Base-by-base conservation (phyloP, 2,888 invertebrate species). In the Plebejus argus region DNA sequence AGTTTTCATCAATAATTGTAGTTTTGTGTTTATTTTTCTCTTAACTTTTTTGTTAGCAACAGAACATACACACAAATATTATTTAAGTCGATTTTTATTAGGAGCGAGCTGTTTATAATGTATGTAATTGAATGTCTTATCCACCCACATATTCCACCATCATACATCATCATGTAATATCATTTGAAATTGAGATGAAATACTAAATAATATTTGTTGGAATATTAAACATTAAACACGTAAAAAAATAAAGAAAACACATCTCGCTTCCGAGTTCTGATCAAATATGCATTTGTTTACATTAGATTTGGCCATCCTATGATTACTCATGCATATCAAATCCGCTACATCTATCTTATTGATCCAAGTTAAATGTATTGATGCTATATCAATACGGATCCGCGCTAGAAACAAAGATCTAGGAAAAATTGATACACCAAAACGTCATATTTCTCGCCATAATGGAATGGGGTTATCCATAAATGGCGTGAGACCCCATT, bases 301-400 rank as follows among this genome's bases (percentile, higher is more conserved):
- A 39, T 71, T 71, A 71, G 20, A 71, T 71, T 39, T 12, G 71
- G 70, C 20, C 39, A 71, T 71, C 35, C 20, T 39, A 71, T 71
- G 71, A 71, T 71, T 71, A 71, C 39, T 71, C 71, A 71, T 71
- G 71, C 71, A 71, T 71, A 71, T 71, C 71, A 20, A 71, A 71
- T 39, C 39, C 12, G 39, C 39, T 71, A 71, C 39, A 71, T 71
- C 35, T 39, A 39, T 71, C 39, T n/a, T 71, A 66, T 66, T 66
- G 66, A 18, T 66, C 61, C 66, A 66, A 28, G 66, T 66, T 66
- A 33, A 66, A 66, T 66, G 66, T 66, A 33, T 66, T 66, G 28
- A 66, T 66, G 18, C 66, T 28, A 28, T 28, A 28, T 66, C 28
- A 28, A 66, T 6, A 66, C 66, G 15, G 66, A 28, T 66, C 66